Evolutionary conservation across 2,888 invertebrate genomes (phyloP).

Genomic region (Sphaerophoria taeniata): DNA sequence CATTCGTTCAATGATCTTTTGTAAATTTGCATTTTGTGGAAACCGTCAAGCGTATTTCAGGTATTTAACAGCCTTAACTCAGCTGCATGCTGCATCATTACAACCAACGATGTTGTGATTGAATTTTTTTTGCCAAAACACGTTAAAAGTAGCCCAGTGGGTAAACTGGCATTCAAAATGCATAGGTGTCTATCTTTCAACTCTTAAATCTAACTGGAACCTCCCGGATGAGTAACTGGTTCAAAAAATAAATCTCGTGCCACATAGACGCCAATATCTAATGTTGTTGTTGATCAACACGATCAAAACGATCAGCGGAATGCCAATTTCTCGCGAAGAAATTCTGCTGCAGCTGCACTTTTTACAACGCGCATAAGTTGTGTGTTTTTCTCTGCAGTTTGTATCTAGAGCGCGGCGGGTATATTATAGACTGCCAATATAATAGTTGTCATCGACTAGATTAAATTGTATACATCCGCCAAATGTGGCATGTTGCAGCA

Average conservation of each 20-base stretch:
- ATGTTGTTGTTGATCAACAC: conserved; percentile 56
- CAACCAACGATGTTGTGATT: not conserved
- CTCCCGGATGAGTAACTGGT: conserved; percentile 68
- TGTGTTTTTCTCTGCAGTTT: not conserved
- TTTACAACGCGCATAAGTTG: not conserved
- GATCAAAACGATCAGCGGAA: conserved; percentile 56
- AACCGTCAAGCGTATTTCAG: conserved; percentile 40
- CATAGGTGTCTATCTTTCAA: conserved; percentile 9
- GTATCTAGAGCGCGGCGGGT: conserved; percentile 61
- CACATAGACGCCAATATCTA: conserved; percentile 52
- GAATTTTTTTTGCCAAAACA: not conserved
- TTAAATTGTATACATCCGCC: conserved; percentile 56
- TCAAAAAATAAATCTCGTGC: conserved; percentile 51
- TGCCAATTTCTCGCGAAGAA: conserved; percentile 70
- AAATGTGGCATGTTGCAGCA: conserved; percentile 65
- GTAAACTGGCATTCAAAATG: conserved; percentile 40
- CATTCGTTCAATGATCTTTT: conserved; percentile 37
- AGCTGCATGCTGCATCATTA: conserved; percentile 21
- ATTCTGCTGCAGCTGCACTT: conserved; percentile 62
- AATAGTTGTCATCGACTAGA: conserved; percentile 67
- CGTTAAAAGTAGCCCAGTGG: conserved; percentile 2
- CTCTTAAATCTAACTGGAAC: conserved; percentile 18
- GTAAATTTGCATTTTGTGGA: conserved; percentile 52
- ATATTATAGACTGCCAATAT: conserved; percentile 58
- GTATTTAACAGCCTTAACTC: conserved; percentile 5